These are phyloP conservation scores for Macrotis lagotis DNA, from an alignment of 2,113 vertebrate species.

Conservation along the genomic window DNA sequence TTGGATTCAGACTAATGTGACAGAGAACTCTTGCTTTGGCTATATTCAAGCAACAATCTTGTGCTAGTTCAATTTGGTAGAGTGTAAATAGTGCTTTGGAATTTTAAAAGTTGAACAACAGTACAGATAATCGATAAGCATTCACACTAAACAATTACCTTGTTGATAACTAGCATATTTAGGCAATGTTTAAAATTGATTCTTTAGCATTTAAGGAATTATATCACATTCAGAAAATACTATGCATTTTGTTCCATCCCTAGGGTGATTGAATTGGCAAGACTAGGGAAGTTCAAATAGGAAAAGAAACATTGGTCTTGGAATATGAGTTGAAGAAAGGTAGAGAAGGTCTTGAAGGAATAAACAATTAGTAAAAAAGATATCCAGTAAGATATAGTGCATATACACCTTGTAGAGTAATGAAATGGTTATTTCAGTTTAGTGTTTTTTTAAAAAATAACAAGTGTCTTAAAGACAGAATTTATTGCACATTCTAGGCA, in stretches of 20 bases:
- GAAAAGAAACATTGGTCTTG: constrained; percentile 4
- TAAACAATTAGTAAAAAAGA: neutral
- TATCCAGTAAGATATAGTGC: neutral
- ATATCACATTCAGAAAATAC: constrained; percentile 24
- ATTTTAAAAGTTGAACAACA: constrained; percentile 3
- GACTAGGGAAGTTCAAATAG: neutral
- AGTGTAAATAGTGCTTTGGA: neutral
- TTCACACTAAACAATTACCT: neutral
- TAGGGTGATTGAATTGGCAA: neutral
- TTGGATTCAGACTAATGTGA: neutral
- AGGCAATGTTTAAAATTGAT: constrained; percentile 10
- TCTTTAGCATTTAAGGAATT: constrained; percentile 10
- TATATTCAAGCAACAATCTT: constrained; percentile 15
- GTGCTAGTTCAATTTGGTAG: neutral
- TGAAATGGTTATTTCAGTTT: constrained; percentile 54
- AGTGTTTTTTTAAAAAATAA: neutral
- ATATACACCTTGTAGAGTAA: neutral
- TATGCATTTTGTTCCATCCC: neutral
- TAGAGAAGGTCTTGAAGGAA: constrained; percentile 4
- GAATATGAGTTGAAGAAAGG: neutral
- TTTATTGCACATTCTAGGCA: constrained; percentile 35
- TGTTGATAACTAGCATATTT: neutral
- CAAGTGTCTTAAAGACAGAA: constrained; percentile 41
- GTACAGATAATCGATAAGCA: neutral
- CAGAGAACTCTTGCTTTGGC: neutral